Conservation (phyloP, 2,888 invertebrate genomes). For the Campaea margaritaria region DNA sequence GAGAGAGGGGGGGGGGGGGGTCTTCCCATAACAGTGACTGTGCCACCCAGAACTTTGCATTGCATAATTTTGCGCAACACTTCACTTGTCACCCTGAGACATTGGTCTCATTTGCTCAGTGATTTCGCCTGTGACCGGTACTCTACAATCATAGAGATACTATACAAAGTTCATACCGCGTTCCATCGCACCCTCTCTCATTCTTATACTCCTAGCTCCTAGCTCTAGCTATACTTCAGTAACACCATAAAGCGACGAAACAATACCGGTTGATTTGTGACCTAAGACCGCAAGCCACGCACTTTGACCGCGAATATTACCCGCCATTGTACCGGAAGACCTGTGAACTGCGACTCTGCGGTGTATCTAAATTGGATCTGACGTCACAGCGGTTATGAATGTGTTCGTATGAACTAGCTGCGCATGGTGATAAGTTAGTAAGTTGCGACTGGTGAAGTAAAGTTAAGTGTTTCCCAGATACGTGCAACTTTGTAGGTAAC, state of each 20-base stretch:
- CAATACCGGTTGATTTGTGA: constrained; percentile 53
- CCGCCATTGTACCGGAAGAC: constrained; percentile 42
- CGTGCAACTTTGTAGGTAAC: not conserved
- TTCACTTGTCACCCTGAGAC: too few relatives aligned
- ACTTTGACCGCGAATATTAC: constrained; percentile 47
- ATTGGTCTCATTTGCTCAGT: too few relatives aligned
- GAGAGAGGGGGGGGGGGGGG: too few relatives aligned
- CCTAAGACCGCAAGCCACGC: constrained; percentile 39
- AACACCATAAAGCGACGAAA: constrained; percentile 11
- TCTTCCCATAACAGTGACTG: too few relatives aligned
- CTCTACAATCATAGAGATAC: too few relatives aligned
- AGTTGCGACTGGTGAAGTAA: not conserved
- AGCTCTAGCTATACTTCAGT: not conserved
- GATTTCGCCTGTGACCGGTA: too few relatives aligned
- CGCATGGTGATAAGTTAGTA: not conserved
- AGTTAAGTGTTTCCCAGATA: not conserved
- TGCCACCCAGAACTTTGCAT: too few relatives aligned
- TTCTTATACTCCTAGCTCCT: not conserved
- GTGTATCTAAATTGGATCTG: constrained; percentile 48
- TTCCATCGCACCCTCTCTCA: not conserved
- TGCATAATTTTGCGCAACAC: too few relatives aligned
- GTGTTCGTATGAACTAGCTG: constrained; percentile 10
- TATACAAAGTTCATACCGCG: not conserved
- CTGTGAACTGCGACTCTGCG: constrained; percentile 22
- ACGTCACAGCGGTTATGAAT: constrained; percentile 24